phyloP scores from a whole-genome alignment of 2,113 vertebrate genomes.

The Gasterosteus aculeatus region DNA sequence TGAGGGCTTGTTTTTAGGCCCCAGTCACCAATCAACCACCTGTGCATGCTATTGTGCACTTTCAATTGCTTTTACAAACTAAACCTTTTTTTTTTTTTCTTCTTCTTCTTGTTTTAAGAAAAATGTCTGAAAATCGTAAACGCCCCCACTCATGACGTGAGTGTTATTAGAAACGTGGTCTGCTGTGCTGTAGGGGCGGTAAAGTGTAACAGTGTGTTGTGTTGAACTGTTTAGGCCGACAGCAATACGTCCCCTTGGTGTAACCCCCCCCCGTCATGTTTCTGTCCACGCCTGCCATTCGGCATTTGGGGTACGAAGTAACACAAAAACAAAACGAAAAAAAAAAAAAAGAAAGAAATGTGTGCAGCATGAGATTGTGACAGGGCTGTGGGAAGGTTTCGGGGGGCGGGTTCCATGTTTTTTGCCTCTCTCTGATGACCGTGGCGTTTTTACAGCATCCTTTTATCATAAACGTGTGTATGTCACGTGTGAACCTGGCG shows the following conservation, averaged over 20 bases:
- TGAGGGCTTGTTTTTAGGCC: slow-evolving; percentile 46
- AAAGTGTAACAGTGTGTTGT: slow-evolving; percentile 29
- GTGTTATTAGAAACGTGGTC: slow-evolving; percentile 50
- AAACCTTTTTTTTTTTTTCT: background rate
- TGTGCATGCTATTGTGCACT: slow-evolving; percentile 77
- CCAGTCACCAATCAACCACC: slow-evolving; percentile 55
- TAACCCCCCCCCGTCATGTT: slow-evolving; percentile 4
- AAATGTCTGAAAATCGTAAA: slow-evolving; percentile 45
- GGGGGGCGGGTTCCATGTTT: slow-evolving; percentile 46
- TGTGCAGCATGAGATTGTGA: slow-evolving; percentile 77
- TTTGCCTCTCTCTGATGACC: slow-evolving; percentile 79
- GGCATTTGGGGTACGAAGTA: slow-evolving; percentile 17
- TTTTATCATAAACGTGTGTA: slow-evolving; percentile 50
- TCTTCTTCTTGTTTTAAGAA: background rate
- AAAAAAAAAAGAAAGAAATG: slow-evolving; percentile 36
- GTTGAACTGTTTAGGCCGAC: slow-evolving; percentile 31
- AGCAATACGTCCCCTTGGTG: slow-evolving; percentile 57
- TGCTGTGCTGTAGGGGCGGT: slow-evolving; percentile 36
- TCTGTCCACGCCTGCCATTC: slow-evolving; percentile 52
- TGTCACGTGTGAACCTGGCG: slow-evolving; percentile 26
- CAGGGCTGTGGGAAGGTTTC: slow-evolving; percentile 21
- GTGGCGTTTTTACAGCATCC: slow-evolving; percentile 63
- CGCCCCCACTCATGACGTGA: slow-evolving; percentile 12
- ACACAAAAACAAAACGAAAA: slow-evolving; percentile 12
- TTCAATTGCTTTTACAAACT: slow-evolving; percentile 54